Conservation (phyloP, 2,797 vertebrate genomes). For the Labroides dimidiatus region DNA sequence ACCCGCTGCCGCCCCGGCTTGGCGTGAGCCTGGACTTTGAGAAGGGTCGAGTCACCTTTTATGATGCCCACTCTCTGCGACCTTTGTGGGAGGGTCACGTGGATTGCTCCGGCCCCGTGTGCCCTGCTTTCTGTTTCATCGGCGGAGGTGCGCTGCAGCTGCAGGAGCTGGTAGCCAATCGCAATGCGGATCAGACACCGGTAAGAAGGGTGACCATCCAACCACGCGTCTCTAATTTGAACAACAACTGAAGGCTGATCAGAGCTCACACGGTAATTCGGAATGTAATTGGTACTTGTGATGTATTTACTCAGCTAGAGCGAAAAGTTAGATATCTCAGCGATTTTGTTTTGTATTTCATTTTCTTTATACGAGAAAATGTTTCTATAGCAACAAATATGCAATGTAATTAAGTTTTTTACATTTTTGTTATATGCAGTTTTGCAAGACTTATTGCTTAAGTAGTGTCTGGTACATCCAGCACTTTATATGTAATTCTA, state of each 20-base stretch:
- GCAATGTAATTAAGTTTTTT: slow-evolving; percentile 83
- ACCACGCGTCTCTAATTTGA: slow-evolving; percentile 77
- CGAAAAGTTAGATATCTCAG: slow-evolving; percentile 73
- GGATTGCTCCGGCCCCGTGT: slow-evolving; percentile 95
- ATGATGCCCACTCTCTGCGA: slow-evolving; percentile 94
- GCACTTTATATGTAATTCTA: slow-evolving; percentile 61
- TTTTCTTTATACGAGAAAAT: slow-evolving; percentile 74
- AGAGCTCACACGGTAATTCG: slow-evolving; percentile 26
- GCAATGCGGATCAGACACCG: slow-evolving; percentile 83
- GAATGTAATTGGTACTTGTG: slow-evolving; percentile 68
- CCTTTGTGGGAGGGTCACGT: slow-evolving; percentile 93
- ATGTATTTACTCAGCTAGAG: slow-evolving; percentile 75
- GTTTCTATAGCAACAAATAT: slow-evolving; percentile 83
- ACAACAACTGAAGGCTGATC: slow-evolving; percentile 62
- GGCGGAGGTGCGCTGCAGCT: slow-evolving; percentile 95
- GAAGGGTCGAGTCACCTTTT: slow-evolving; percentile 93
- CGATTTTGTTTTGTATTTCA: slow-evolving; percentile 81
- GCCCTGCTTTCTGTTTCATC: slow-evolving; percentile 97
- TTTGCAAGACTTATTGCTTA: slow-evolving; percentile 75
- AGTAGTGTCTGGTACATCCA: slow-evolving; percentile 64
- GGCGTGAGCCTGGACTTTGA: slow-evolving; percentile 97
- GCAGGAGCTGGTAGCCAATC: slow-evolving; percentile 93
- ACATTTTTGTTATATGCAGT: slow-evolving; percentile 77
- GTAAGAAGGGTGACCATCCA: slow-evolving; percentile 86
- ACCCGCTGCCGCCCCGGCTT: slow-evolving; percentile 88